A percentile compares a stretch with the other conserved stretches of the same genome.
Evolutionary conservation across 2,113 vertebrate species (phyloP).

Genomic region (Anser cygnoides): DNA sequence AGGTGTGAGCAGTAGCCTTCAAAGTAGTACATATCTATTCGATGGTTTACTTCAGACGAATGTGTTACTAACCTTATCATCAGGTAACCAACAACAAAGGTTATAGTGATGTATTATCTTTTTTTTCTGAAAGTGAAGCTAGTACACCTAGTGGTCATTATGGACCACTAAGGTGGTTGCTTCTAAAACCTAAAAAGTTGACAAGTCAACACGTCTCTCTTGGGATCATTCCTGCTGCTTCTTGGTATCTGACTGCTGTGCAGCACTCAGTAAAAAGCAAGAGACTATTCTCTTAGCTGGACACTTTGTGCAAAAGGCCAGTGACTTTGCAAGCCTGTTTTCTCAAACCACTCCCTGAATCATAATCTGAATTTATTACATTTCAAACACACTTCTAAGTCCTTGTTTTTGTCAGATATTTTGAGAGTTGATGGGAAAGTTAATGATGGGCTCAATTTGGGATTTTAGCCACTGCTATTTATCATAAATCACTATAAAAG

Average conservation of each 20-base stretch:
- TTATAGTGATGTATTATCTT: not conserved
- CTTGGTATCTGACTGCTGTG: not conserved
- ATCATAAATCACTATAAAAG: not conserved
- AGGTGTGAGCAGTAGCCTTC: not conserved
- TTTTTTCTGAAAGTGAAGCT: not conserved
- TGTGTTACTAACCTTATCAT: not conserved
- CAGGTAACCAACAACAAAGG: not conserved
- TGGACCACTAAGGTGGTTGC: not conserved
- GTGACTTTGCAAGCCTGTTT: not conserved
- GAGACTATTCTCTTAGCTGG: rapidly evolving
- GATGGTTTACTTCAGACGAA: not conserved
- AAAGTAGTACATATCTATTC: not conserved
- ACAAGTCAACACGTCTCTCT: not conserved
- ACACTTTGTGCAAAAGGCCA: not conserved
- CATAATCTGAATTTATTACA: not conserved
- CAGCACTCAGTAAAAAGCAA: not conserved
- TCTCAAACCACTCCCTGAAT: not conserved
- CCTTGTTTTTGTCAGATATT: not conserved
- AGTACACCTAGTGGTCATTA: not conserved
- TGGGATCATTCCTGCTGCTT: not conserved
- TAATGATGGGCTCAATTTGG: not conserved
- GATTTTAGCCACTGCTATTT: not conserved
- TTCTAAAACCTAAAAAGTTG: not conserved
- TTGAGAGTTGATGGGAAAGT: not conserved
- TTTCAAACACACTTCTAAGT: not conserved